Evolutionary conservation across 2,113 vertebrate genomes (phyloP), one percentile per base, ranked within the genome.

Genomic region (Proterorhinus semilunaris): DNA sequence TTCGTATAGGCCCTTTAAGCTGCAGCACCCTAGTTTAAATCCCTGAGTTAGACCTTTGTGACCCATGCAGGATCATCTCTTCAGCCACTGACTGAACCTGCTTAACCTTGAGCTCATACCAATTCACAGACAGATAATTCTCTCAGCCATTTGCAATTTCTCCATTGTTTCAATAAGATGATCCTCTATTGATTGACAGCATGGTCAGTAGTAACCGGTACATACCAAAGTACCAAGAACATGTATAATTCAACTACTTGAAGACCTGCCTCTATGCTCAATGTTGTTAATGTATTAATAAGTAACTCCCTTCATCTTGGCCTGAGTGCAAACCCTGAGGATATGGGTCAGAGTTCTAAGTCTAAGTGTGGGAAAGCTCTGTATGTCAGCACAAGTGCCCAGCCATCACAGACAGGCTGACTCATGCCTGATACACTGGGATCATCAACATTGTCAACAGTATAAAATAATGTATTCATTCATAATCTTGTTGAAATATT

Each of bases 61-160:
- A 76, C 53, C 9, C 11, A 44, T 6, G 51, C 43, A 2, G 36
- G 59, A 1, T 75, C 72, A 64, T 86, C 72, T 74, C 76, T 65
- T 83, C 82, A 80, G 74, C 63, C 65, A 62, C 45, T 0, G 6
- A 72, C 67, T 27, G 47, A 17, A 4, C 65, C 43, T 36, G 62
- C 70, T 74, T 81, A 70, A 79, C 78, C 62, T 17, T 47, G 45
- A n/a, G 44, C 21, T 48, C 53, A 44, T 59, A 64, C 45, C 9
- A 61, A 71, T 74, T 64, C 54, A 51, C n/a, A n/a, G 15, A 68
- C 36, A 68, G 69, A 73, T n/a, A n/a, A n/a, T n/a, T n/a, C n/a
- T n/a, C n/a, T 13, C 3, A 61, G 70, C 49, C 85, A 75, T 76
- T 52, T 68, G 71, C 83, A 86, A 79, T 63, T 69, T 74, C 50